phyloP scores from a whole-genome alignment of 2,888 invertebrate genomes.

The Malthinus flaveolus region DNA sequence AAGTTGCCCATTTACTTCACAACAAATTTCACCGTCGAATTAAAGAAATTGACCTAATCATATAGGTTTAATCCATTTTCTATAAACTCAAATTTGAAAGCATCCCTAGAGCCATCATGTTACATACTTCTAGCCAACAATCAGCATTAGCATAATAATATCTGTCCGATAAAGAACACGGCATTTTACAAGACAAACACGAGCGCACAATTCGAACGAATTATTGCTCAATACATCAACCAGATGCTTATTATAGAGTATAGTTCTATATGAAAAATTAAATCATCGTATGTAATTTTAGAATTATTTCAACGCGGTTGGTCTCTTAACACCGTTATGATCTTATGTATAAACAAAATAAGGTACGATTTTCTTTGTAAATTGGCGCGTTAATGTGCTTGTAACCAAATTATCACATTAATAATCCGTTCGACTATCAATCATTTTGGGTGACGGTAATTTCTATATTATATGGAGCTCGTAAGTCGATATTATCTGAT shows the following conservation, averaged over 20 bases:
- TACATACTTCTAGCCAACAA: conserved; percentile 9
- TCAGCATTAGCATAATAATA: conserved; percentile 32
- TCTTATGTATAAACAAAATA: background rate
- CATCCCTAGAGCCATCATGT: conserved; percentile 21
- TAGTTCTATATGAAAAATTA: conserved; percentile 13
- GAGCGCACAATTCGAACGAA: conserved; percentile 14
- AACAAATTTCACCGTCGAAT: too few species aligned
- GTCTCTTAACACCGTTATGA: conserved; percentile 10
- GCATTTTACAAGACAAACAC: conserved; percentile 29
- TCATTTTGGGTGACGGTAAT: conserved; percentile 26
- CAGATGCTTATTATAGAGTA: conserved; percentile 9
- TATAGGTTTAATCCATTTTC: too few species aligned
- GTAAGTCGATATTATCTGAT: too few species aligned
- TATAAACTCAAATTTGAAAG: background rate
- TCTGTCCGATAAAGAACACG: conserved; percentile 26
- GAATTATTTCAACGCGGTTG: conserved; percentile 12
- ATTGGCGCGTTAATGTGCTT: conserved; percentile 12
- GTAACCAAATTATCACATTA: conserved; percentile 15
- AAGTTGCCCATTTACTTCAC: too few species aligned
- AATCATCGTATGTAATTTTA: conserved; percentile 15
- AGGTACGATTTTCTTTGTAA: background rate
- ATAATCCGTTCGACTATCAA: conserved; percentile 15
- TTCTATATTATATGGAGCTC: conserved; percentile 20
- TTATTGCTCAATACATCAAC: conserved; percentile 20
- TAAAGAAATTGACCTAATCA: too few species aligned